phyloP scores from a whole-genome alignment of 2,113 vertebrate species.

The Cygnus atratus region DNA sequence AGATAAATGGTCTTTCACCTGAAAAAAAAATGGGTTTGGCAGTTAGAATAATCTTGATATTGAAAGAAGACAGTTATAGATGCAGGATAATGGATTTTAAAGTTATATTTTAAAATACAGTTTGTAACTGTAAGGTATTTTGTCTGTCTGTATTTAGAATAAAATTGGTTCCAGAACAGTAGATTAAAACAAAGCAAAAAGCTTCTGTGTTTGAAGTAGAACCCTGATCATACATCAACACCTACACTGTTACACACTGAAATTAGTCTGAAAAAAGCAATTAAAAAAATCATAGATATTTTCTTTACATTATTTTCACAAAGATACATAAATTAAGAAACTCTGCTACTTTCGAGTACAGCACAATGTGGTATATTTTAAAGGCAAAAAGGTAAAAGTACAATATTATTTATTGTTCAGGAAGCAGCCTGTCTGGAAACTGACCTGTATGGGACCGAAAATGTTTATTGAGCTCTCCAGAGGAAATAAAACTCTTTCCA shows the following conservation, averaged over 20 bases:
- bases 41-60: not conserved
- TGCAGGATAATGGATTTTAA: not conserved
- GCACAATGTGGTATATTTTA: conserved; percentile 20
- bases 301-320: not conserved
- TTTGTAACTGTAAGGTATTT: not conserved
- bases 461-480: conserved; percentile 96
- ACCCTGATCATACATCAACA: not conserved
- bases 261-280: not conserved
- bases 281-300: not conserved
- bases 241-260: fast-evolving
- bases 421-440: conserved; percentile 70
- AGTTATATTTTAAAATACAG: not conserved
- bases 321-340: not conserved
- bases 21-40: conserved; percentile 31
- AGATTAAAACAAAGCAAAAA: not conserved
- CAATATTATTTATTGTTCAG: conserved; percentile 35
- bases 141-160: not conserved
- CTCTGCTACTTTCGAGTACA: not conserved
- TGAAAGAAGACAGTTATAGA: not conserved
- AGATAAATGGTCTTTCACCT: conserved; percentile 95
- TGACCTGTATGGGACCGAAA: conserved; percentile 93
- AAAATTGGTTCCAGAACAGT: not conserved
- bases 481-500: conserved; percentile 91
- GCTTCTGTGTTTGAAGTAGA: not conserved
- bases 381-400: conserved; percentile 54